Evolutionary conservation across 2,888 invertebrate genomes (phyloP), one percentile per base, ranked within the genome.

Genomic region (Agrochola lota): DNA sequence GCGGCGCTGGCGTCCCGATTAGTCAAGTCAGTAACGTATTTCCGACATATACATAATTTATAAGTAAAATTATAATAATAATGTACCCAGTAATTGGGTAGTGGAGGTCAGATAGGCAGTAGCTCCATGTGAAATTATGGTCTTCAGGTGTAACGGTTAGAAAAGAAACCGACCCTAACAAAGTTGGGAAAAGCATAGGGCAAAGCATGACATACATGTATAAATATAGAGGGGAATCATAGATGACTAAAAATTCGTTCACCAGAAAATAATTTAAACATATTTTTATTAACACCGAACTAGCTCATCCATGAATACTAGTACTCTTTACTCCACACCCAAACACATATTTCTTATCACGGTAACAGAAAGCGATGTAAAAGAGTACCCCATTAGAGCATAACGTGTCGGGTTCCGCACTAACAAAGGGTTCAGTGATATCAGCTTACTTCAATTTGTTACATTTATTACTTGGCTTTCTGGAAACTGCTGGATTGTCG

Each of bases 401-500:
- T 71, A 83, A 68, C 73, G 74, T 77, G 72, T 87, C 75, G 77
- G 77, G 62, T 83, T 76, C 49, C 80, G 30, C 64, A 74, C 81
- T 82, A 55, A 87, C 87, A 86, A 87, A 87, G 83, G 87, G 83
- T 87, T 80, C 75, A 40, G 59, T 30, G 73, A 75, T 86, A 86
- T 87, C 87, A 67, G 55, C 52, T 87, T 85, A 64, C 78, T 59
- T 35, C 83, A 77, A 84, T 87, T 87, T 85, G 85, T 86, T 66
- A 83, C 78, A 68, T 86, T 84, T 86, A 86, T 87, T 77, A 80
- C 85, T 74, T 74, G 64, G 73, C 77, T 78, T 81, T 75, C 64
- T 57, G 68, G 64, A 78, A 77, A 71, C 49, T 77, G 64, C 57
- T 69, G n/a, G 64, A 62, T 74, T 66, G 63, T 52, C 17, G 35